Conservation (phyloP, 2,113 vertebrate species). For the Anoura caudifer region DNA sequence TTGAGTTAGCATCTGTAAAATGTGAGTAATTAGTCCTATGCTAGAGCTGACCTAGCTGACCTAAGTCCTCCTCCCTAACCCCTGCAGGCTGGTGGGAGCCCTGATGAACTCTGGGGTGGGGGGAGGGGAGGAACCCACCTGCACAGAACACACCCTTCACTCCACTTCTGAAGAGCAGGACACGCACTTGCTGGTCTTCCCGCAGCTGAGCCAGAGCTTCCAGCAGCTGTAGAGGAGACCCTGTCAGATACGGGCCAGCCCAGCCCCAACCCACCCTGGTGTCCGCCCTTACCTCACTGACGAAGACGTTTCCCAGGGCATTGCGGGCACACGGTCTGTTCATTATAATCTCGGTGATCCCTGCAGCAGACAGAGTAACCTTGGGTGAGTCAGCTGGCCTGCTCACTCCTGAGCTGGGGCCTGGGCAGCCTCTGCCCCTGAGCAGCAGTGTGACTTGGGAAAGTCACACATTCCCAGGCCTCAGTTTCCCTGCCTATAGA, state of each 20-base stretch:
- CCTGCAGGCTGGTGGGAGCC: neutral
- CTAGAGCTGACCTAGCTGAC: slow-evolving; percentile 1
- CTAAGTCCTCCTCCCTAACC: neutral
- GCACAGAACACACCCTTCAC: slow-evolving; percentile 95
- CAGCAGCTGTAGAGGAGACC: slow-evolving; percentile 82
- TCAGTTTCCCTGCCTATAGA: neutral
- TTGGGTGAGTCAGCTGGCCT: neutral
- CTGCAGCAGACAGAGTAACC: slow-evolving; percentile 63
- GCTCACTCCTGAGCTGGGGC: neutral
- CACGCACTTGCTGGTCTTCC: slow-evolving; percentile 83
- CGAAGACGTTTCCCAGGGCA: slow-evolving; percentile 90
- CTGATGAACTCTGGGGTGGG: rapidly evolving
- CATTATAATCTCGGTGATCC: slow-evolving; percentile 91
- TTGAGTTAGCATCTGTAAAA: neutral
- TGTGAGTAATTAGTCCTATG: neutral
- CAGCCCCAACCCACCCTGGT: neutral
- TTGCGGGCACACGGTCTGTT: slow-evolving; percentile 88
- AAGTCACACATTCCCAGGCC: neutral
- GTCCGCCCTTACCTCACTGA: slow-evolving; percentile 85
- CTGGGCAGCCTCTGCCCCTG: neutral
- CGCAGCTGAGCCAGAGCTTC: slow-evolving; percentile 83
- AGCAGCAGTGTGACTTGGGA: neutral
- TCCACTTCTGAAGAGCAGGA: slow-evolving; percentile 91
- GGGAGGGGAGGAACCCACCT: slow-evolving; percentile 80
- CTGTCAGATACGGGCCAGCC: neutral